Base-by-base conservation (phyloP, 2,888 invertebrate species). In the Steinernema carpocapsae region DNA sequence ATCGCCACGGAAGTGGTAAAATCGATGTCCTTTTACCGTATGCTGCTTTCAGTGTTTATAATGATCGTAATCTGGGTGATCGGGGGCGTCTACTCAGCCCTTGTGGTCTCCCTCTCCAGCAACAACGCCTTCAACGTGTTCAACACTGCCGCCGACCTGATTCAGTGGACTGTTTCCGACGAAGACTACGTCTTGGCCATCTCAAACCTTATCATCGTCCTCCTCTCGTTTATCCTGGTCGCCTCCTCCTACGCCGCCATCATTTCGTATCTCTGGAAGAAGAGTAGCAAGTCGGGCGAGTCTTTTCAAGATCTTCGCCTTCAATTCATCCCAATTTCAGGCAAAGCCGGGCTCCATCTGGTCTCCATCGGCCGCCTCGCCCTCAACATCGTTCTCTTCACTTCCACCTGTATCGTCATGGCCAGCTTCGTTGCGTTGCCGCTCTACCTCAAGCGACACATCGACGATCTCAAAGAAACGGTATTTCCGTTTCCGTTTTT, bases 51-150 rank as follows among this genome's bases (percentile, higher is more conserved):
- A 78, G 77, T 80, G 29, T 73, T 76, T 24, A 73, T 76, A 0
- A 79, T 81, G 74, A 46, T 80, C 22, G 76, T 70, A 1, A 72
- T 76, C 0, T 80, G 80, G 80, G 56, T 80, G 19, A 59, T 80
- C 17, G 80, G 80, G 22, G 73, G 72, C 14, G 29, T 80, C 19
- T 80, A 80, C 70, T 77, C 80, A 24, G 73, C 77, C 12, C 46
- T 80, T 17, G 80, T 80, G 46, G 80, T 56, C 6, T 74, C 71
- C 24, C 74, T 80, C 17, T 78, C 78, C 24, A 75, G 80, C 24
- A 80, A 80, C 52, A 80, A 80, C 73, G 80, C 77, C 46, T 80
- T 80, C 72, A 80, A 80, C 48, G 78, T 80, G 14, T 79, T 79
- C 72, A 80, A 80, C 72, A 46, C 74, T 22, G 76, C 75, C 42